Evolutionary conservation across 1,140 invertebrate genomes (phyloP).

Genomic region (Daktulosphaira vitifoliae): DNA sequence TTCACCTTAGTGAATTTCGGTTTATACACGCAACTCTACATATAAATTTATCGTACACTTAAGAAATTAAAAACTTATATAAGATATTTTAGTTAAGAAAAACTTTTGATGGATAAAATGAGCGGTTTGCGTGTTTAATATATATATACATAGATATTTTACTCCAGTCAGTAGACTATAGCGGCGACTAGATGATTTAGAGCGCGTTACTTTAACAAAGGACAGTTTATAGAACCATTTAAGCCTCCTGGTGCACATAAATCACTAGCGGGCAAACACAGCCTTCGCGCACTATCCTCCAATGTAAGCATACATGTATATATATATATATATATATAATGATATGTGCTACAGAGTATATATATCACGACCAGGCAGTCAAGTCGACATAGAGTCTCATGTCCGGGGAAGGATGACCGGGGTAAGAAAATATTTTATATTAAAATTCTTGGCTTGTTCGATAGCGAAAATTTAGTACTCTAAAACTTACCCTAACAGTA

Average conservation of each 20-base stretch:
- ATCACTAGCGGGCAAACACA: constrained; percentile 7
- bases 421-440: constrained; percentile 25
- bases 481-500: no score
- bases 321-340: no score
- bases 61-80: no score
- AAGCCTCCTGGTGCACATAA: constrained; percentile 15
- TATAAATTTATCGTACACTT: no score
- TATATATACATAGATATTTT: no score
- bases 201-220: constrained; percentile 25
- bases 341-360: no score
- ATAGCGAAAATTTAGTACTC: not conserved
- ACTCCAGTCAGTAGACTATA: not conserved
- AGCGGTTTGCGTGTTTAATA: no score
- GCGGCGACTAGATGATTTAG: constrained; percentile 18
- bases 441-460: constrained; percentile 8
- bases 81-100: no score
- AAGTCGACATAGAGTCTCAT: no score
- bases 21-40: no score
- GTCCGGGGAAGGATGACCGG: not conserved
- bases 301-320: not conserved
- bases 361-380: constrained; percentile 3
- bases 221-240: constrained; percentile 30
- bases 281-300: not conserved
- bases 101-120: no score
- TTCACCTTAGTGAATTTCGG: no score